Evolutionary conservation across 1,140 invertebrate species (phyloP).

Genomic region (Copidosoma floridanum): DNA sequence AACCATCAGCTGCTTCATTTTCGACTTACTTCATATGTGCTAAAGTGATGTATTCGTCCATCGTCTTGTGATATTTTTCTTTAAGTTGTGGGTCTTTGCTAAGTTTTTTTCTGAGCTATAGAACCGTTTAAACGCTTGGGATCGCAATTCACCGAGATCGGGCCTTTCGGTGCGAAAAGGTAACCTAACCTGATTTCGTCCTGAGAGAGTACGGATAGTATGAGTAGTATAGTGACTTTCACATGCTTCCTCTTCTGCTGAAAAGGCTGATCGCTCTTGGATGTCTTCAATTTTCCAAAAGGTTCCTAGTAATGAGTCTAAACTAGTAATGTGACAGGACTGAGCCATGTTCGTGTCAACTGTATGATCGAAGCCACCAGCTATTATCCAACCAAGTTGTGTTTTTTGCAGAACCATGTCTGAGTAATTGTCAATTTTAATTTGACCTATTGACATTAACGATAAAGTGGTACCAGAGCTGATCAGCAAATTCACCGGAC

Average conservation of each 20-base stretch:
- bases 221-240: neutral
- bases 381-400: neutral
- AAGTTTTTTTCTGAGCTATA: neutral
- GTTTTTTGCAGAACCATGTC: neutral
- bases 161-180: neutral
- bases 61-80: neutral
- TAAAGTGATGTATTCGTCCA: neutral
- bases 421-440: neutral
- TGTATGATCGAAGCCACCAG: no score
- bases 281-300: neutral
- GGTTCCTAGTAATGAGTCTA: neutral
- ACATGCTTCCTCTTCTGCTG: neutral
- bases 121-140: neutral
- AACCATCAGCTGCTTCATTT: neutral
- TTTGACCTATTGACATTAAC: constrained; percentile 15
- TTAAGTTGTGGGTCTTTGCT: neutral
- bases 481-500: constrained; percentile 13
- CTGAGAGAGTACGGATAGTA: neutral
- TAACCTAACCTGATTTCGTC: constrained; percentile 8
- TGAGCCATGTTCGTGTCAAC: no score
- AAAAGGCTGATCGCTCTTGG: no score
- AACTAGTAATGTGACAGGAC: no score
- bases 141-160: neutral
- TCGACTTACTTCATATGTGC: neutral
- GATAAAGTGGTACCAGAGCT: constrained; percentile 20